A percentile compares a stretch with the other conserved stretches of the same genome.
These are phyloP conservation scores for Chaetodon auriga DNA, from an alignment of 2,113 vertebrate genomes.

Conservation along the genomic window DNA sequence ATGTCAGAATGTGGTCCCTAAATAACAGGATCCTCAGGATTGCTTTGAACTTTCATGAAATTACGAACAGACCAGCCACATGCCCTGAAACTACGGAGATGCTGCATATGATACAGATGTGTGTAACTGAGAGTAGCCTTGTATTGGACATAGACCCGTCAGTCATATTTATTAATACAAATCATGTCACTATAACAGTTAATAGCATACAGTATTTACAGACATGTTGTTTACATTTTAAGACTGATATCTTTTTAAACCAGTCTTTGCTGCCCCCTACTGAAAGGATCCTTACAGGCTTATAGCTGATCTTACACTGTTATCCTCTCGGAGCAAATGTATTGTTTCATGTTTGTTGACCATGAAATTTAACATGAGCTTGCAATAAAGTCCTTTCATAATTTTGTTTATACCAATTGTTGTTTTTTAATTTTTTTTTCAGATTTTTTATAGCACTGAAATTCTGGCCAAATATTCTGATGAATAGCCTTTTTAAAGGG, in stretches of 20 bases:
- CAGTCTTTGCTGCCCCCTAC: conserved; percentile 73
- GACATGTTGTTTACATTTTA: conserved; percentile 42
- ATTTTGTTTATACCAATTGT: conserved; percentile 38
- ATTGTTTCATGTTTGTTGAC: conserved; percentile 46
- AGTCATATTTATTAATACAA: conserved; percentile 64
- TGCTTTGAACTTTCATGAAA: conserved; percentile 46
- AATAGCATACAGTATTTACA: conserved; percentile 37
- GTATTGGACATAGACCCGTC: conserved; percentile 14
- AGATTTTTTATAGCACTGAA: neutral
- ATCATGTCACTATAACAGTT: conserved; percentile 37
- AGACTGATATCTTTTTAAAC: conserved; percentile 46
- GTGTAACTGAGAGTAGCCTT: conserved; percentile 28
- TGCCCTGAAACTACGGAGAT: conserved; percentile 31
- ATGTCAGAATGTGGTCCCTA: conserved; percentile 16
- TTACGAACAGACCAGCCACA: conserved; percentile 41
- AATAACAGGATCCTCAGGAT: conserved; percentile 42
- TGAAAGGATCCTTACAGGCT: conserved; percentile 38
- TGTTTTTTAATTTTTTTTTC: neutral
- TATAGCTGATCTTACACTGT: conserved; percentile 28
- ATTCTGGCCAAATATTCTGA: neutral
- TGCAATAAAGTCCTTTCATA: conserved; percentile 69
- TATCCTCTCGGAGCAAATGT: conserved; percentile 27
- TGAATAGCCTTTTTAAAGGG: neutral
- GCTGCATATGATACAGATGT: conserved; percentile 27
- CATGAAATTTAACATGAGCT: conserved; percentile 59